Conservation (phyloP, 1,140 invertebrate genomes). For the Drosophila varians region DNA sequence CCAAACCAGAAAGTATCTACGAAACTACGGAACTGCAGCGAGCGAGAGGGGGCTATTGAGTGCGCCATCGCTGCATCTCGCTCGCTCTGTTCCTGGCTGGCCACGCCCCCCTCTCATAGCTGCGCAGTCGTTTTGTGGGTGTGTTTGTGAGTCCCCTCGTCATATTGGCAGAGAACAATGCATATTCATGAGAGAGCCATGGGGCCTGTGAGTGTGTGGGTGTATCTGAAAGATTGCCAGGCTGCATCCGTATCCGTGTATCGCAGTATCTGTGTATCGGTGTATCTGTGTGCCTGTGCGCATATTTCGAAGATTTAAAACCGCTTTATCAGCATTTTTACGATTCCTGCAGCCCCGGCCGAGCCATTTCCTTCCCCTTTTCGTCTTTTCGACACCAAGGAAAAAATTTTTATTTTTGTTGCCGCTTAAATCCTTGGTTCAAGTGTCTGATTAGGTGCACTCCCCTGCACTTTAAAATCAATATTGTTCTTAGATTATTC, state of each 20-base stretch:
- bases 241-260: conserved; percentile 15
- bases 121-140: conserved; percentile 60
- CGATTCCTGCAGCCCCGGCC: conserved; percentile 38
- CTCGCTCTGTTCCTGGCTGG: conserved; percentile 13
- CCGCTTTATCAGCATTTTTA: conserved; percentile 80
- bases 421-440: conserved; percentile 76
- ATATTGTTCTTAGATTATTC: conserved; percentile 79
- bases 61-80: conserved; percentile 60
- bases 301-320: conserved; percentile 59
- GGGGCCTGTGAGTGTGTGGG: conserved; percentile 12
- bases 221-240: conserved; percentile 3
- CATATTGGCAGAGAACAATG: conserved; percentile 60
- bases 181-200: conserved; percentile 71
- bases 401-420: conserved; percentile 73
- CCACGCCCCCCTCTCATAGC: conserved; percentile 59
- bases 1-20: conserved; percentile 19
- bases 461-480: conserved; percentile 74
- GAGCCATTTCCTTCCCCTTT: conserved; percentile 44
- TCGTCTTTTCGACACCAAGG: conserved; percentile 3
- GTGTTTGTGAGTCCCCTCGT: conserved; percentile 44
- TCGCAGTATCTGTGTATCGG: conserved; percentile 24
- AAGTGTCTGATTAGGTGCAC: conserved; percentile 80
- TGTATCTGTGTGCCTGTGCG: conserved; percentile 52
- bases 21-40: conserved; percentile 54
- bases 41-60: conserved; percentile 38